phyloP scores from a whole-genome alignment of 2,888 invertebrate species.

The Drosophila pseudotakahashii region DNA sequence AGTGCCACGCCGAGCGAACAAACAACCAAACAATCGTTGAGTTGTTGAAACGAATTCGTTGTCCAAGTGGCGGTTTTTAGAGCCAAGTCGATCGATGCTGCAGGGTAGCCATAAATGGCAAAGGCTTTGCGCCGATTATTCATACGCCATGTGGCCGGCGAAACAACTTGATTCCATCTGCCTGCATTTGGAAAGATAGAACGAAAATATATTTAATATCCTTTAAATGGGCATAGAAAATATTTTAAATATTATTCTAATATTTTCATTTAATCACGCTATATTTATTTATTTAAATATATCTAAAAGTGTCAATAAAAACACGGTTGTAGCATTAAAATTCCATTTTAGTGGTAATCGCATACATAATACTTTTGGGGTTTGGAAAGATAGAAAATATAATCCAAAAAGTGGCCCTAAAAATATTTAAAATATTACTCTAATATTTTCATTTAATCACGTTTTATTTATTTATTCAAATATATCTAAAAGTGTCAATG shows the following conservation, averaged over 20 bases:
- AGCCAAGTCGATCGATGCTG: constrained; percentile 37
- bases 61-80: constrained; percentile 9
- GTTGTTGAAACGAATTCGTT: constrained; percentile 15
- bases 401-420: no score
- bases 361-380: no score
- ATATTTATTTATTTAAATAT: background rate
- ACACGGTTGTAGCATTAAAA: no score
- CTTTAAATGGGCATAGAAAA: no score
- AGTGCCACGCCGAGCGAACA: constrained; percentile 4
- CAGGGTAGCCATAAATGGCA: constrained; percentile 47
- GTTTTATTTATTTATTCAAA: background rate
- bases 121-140: constrained; percentile 37
- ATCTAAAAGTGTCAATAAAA: no score
- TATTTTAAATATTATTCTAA: background rate
- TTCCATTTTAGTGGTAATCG: no score
- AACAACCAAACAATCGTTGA: constrained; percentile 7
- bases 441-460: background rate
- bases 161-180: constrained; percentile 24
- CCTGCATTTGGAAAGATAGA: constrained; percentile 13
- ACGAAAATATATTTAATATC: no score
- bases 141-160: constrained; percentile 49
- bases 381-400: no score
- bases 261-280: background rate
- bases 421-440: no score
- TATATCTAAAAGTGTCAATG: background rate